Evolutionary conservation across 2,888 invertebrate genomes (phyloP).

Genomic region (Nomada flava): DNA sequence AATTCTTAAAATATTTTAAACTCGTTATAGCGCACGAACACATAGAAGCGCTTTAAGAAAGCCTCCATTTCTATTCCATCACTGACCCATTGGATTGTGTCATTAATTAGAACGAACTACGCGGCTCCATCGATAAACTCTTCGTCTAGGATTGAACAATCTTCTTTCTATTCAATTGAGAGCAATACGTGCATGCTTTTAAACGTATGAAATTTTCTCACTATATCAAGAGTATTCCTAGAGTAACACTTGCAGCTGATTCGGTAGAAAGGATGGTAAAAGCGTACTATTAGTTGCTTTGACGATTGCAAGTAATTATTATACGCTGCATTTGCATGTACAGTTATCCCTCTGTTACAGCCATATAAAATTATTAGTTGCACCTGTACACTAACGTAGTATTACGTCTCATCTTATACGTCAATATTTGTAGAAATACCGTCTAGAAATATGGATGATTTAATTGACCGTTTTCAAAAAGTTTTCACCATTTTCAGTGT

Average conservation of each 20-base stretch:
- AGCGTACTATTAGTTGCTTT: background rate
- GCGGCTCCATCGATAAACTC: background rate
- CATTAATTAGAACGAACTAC: constrained; percentile 1
- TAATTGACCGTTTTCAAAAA: too few species aligned
- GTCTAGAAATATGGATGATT: background rate
- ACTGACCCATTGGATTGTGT: constrained; percentile 9
- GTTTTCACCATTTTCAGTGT: too few species aligned
- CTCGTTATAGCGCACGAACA: constrained; percentile 26
- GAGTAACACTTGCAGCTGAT: background rate
- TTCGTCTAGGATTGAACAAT: background rate
- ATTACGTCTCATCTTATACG: background rate
- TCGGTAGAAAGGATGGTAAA: background rate
- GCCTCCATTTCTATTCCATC: constrained; percentile 41
- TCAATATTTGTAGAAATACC: background rate
- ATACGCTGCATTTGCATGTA: constrained; percentile 1
- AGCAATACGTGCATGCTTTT: background rate
- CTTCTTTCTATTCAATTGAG: background rate
- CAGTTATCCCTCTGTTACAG: background rate
- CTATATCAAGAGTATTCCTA: background rate
- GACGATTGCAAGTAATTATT: constrained; percentile 13
- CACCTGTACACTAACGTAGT: background rate
- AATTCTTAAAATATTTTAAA: constrained; percentile 24
- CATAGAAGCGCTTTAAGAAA: constrained; percentile 49
- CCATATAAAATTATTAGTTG: background rate
- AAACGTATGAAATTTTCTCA: background rate